Evolutionary conservation across 2,888 invertebrate genomes (phyloP).

Genomic region (Drosophila quinaria): DNA sequence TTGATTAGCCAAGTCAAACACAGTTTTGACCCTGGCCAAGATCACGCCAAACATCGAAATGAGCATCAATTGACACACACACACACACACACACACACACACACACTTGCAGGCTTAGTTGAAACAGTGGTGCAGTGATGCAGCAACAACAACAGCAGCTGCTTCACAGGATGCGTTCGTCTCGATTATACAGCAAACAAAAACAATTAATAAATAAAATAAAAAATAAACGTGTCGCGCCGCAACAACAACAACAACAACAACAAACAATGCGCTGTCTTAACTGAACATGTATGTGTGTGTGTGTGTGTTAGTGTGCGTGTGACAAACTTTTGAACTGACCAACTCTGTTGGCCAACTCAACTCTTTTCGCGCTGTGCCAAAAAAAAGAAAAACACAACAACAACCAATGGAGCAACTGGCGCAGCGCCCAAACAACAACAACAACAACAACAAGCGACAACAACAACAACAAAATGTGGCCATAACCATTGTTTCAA

Average conservation of each 20-base stretch:
- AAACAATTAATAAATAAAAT: conserved; percentile 54
- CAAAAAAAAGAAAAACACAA: conserved; percentile 49
- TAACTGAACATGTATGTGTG: conserved; percentile 30
- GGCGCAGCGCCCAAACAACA: conserved; percentile 57
- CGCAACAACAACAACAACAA: conserved; percentile 50
- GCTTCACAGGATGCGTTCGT: conserved; percentile 79
- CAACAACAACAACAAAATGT: conserved; percentile 19
- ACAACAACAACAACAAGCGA: conserved; percentile 28
- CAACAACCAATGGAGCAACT: conserved; percentile 53
- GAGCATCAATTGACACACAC: conserved; percentile 69
- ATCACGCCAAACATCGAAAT: conserved; percentile 53
- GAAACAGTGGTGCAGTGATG: conserved; percentile 39
- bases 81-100: conserved; percentile 35
- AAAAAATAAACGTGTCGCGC: conserved; percentile 49
- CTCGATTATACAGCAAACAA: conserved; percentile 84
- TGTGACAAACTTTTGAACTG: conserved; percentile 55
- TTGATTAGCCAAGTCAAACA: conserved; percentile 85
- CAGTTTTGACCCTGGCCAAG: conserved; percentile 74
- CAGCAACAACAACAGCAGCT: conserved; percentile 54
- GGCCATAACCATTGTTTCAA: conserved; percentile 54
- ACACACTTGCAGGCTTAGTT: conserved; percentile 21
- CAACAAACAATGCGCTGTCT: conserved; percentile 43
- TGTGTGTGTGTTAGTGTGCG: conserved; percentile 40
- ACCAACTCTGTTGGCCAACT: conserved; percentile 55
- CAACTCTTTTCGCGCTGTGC: conserved; percentile 41